Conservation (phyloP, 2,888 invertebrate species). For the Melanostoma mellinum region DNA sequence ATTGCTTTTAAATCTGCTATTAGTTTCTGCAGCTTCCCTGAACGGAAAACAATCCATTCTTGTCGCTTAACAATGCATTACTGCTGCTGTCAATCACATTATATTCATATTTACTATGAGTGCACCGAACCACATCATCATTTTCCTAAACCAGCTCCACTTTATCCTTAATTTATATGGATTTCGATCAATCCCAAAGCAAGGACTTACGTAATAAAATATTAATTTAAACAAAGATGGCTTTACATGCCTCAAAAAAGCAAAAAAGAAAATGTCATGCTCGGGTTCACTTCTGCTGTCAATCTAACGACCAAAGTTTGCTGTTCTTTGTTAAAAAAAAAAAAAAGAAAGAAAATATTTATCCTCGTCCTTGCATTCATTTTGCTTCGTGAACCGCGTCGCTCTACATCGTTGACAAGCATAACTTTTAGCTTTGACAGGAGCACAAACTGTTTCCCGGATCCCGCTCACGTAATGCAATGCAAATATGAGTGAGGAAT, state of each 20-base stretch:
- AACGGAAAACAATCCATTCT: not conserved
- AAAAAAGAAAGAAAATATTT: constrained; percentile 1
- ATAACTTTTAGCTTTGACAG: constrained; percentile 71
- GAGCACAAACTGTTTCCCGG: constrained; percentile 51
- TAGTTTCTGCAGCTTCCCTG: no score
- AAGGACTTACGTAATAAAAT: constrained; percentile 34
- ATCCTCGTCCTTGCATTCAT: constrained; percentile 54
- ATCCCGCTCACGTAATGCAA: constrained; percentile 69
- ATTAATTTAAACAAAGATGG: constrained; percentile 54
- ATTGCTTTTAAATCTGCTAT: no score
- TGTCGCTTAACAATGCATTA: not conserved
- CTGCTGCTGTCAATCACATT: constrained; percentile 45
- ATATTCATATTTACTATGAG: constrained; percentile 54
- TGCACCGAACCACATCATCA: constrained; percentile 17
- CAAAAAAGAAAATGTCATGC: constrained; percentile 55
- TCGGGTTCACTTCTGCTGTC: constrained; percentile 3
- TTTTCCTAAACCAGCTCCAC: constrained; percentile 5
- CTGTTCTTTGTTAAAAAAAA: constrained; percentile 27
- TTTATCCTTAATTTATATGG: constrained; percentile 44
- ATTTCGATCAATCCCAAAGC: constrained; percentile 34
- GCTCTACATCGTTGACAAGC: constrained; percentile 58
- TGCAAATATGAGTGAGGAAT: constrained; percentile 47
- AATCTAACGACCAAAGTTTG: constrained; percentile 38
- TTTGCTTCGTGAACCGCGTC: constrained; percentile 30
- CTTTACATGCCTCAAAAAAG: constrained; percentile 38